These are phyloP conservation scores for Lethrus apterus DNA, from an alignment of 1,140 invertebrate species.

Conservation along the genomic window DNA sequence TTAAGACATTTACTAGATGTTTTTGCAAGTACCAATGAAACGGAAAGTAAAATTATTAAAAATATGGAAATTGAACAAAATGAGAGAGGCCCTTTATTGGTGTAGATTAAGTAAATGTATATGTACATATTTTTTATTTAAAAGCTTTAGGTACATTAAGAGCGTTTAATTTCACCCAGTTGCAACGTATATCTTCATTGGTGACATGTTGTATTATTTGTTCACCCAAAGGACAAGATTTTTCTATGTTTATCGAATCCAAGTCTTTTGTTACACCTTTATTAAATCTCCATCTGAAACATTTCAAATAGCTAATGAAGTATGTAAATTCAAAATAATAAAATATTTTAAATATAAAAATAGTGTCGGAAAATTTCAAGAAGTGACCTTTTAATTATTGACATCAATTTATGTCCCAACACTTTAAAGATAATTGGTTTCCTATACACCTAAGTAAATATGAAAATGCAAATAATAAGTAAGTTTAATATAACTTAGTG, in stretches of 20 bases:
- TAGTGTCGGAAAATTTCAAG: too few relatives aligned
- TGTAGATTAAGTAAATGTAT: slow-evolving; percentile 24
- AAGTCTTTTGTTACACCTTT: slow-evolving; percentile 44
- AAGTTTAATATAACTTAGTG: too few relatives aligned
- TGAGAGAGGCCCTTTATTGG: slow-evolving; percentile 42
- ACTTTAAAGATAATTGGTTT: too few relatives aligned
- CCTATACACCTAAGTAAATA: too few relatives aligned
- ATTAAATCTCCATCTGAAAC: slow-evolving; percentile 39
- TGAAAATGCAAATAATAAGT: too few relatives aligned
- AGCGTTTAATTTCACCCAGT: slow-evolving; percentile 47
- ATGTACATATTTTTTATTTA: slow-evolving; percentile 12
- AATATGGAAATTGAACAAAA: background rate
- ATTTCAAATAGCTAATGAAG: too few relatives aligned
- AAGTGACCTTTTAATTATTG: too few relatives aligned
- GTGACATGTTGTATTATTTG: slow-evolving; percentile 48
- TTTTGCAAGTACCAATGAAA: slow-evolving; percentile 42
- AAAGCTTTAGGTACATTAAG: slow-evolving; percentile 22
- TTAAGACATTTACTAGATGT: slow-evolving; percentile 51
- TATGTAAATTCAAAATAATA: too few relatives aligned
- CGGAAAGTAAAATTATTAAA: slow-evolving; percentile 27
- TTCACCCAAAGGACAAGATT: slow-evolving; percentile 45
- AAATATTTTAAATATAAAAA: too few relatives aligned
- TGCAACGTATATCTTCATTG: slow-evolving; percentile 50
- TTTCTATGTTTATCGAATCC: slow-evolving; percentile 45
- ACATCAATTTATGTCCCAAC: slow-evolving; percentile 33